A percentile compares a stretch with the other conserved stretches of the same genome.
phyloP scores from a whole-genome alignment of 2,888 invertebrate genomes.

The Tenthredo livida region DNA sequence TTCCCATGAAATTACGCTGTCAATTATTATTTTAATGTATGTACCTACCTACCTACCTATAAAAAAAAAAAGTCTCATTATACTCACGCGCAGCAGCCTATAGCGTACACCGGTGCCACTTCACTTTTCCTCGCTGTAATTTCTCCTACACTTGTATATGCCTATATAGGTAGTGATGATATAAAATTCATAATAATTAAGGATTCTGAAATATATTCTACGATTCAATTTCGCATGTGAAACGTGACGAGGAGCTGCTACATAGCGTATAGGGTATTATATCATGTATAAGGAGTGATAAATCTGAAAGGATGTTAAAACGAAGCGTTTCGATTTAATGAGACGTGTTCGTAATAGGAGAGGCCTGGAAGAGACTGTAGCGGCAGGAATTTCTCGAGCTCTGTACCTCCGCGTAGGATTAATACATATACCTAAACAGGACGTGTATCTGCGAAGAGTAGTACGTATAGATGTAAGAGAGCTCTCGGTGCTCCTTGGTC shows the following conservation, averaged over 20 bases:
- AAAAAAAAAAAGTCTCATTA: neutral
- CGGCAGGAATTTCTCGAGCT: neutral
- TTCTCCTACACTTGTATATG: too few relatives aligned
- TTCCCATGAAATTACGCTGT: constrained; percentile 11
- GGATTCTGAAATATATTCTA: neutral
- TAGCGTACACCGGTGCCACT: neutral
- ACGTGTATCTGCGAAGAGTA: neutral
- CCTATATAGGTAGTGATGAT: neutral
- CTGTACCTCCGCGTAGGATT: neutral
- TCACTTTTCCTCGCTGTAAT: too few relatives aligned
- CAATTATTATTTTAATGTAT: neutral
- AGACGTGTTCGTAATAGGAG: constrained; percentile 44
- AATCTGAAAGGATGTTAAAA: constrained; percentile 34
- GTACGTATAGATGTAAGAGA: neutral
- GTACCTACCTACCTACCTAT: neutral
- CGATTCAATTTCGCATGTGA: constrained; percentile 7
- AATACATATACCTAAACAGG: neutral
- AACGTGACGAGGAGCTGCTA: neutral
- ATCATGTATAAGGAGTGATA: neutral
- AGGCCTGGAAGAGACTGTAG: neutral
- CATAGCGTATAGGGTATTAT: neutral
- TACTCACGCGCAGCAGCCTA: neutral
- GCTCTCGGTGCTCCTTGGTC: neutral
- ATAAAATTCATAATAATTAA: neutral
- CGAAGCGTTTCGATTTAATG: constrained; percentile 46